Percentiles rank a stretch among this genome's conserved stretches.
Conservation (phyloP, 2,888 invertebrate genomes). For the Acleris sparsana region DNA sequence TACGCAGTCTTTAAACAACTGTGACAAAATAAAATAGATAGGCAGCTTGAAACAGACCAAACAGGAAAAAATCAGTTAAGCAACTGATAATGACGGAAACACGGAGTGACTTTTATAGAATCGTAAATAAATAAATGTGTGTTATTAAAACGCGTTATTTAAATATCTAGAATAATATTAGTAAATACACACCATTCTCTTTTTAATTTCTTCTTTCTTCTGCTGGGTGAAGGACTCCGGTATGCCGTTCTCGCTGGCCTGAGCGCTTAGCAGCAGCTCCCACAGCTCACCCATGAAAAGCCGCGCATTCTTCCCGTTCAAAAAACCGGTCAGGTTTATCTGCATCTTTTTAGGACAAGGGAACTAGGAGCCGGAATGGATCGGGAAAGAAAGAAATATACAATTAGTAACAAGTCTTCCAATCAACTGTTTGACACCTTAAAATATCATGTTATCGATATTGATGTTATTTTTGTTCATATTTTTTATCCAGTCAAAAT, state of each 20-base stretch:
- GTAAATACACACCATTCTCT: conserved; percentile 87
- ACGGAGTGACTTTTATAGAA: too few relatives aligned
- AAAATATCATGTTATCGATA: conserved; percentile 36
- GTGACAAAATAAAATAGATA: background rate
- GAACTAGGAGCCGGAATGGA: conserved; percentile 86
- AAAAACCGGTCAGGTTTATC: conserved; percentile 99
- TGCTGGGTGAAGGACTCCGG: conserved; percentile 97
- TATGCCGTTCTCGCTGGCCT: conserved; percentile 97
- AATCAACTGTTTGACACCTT: conserved; percentile 49
- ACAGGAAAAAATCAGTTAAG: too few relatives aligned
- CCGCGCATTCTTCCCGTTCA: conserved; percentile 98
- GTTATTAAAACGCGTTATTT: too few relatives aligned
- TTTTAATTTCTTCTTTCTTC: conserved; percentile 98
- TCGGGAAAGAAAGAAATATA: conserved; percentile 70
- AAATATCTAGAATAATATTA: background rate
- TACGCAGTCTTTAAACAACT: background rate
- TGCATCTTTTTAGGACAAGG: conserved; percentile 99
- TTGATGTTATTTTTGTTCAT: conserved; percentile 14
- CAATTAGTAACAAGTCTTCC: conserved; percentile 54
- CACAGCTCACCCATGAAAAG: conserved; percentile 99
- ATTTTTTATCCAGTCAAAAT: conserved; percentile 2
- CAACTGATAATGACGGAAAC: too few relatives aligned
- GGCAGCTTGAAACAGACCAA: background rate
- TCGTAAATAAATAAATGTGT: too few relatives aligned
- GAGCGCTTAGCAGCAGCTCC: conserved; percentile 97